phyloP scores from a whole-genome alignment of 2,113 vertebrate genomes.

The Progne subis region DNA sequence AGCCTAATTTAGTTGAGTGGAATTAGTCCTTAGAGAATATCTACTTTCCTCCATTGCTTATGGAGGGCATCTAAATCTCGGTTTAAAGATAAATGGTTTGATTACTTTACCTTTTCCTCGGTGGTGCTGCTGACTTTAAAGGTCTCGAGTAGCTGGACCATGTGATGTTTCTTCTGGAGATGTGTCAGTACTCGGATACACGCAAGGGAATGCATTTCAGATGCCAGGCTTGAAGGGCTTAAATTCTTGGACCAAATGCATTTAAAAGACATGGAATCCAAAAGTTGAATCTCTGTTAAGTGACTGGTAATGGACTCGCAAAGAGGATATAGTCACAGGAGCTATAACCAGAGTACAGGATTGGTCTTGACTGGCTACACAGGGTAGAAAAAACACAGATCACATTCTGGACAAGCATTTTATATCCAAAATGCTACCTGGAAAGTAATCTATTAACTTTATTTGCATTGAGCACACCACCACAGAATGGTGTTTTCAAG shows the following conservation, averaged over 20 bases:
- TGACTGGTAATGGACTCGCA: background rate
- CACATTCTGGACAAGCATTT: background rate
- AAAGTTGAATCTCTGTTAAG: background rate
- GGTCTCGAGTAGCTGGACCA: background rate
- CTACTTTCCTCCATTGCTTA: background rate
- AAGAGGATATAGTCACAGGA: background rate
- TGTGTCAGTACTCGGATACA: background rate
- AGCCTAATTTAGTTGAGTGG: background rate
- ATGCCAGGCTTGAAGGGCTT: background rate
- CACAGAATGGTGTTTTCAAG: background rate
- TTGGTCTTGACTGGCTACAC: background rate
- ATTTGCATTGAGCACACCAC: background rate
- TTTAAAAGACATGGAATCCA: background rate
- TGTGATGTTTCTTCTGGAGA: background rate
- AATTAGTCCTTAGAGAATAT: background rate
- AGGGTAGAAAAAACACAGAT: background rate
- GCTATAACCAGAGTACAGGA: background rate
- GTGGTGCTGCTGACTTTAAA: background rate
- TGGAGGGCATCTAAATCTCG: background rate
- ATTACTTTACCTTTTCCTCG: background rate
- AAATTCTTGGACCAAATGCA: background rate
- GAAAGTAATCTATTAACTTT: background rate
- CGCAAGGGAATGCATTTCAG: background rate
- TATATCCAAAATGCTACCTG: background rate
- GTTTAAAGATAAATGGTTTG: background rate